Percentiles rank a stretch among this genome's conserved stretches.
phyloP scores from a whole-genome alignment of 1,140 invertebrate genomes.

The Apocrypta bakeri region DNA sequence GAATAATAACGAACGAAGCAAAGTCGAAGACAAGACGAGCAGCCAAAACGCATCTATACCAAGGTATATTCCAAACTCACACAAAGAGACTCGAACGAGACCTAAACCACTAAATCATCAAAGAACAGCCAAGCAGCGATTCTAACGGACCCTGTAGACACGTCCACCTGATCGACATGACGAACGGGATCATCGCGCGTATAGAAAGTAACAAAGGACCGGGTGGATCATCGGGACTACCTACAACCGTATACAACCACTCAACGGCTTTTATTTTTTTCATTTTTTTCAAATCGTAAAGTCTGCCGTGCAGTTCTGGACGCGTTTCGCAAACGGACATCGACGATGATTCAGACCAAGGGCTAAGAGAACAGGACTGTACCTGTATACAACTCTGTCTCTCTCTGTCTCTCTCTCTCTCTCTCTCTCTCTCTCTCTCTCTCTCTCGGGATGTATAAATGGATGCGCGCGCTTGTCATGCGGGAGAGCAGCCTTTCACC shows the following conservation, averaged over 20 bases:
- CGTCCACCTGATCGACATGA: not conserved
- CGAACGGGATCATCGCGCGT: not conserved
- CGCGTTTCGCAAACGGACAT: not conserved
- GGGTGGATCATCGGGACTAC: not conserved
- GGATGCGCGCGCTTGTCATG: not conserved
- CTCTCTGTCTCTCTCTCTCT: no score
- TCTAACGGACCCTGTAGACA: not conserved
- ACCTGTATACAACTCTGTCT: no score
- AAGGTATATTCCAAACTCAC: no score
- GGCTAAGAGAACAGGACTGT: not conserved
- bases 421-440: no score
- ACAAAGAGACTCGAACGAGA: not conserved
- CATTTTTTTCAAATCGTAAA: not conserved
- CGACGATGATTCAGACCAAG: not conserved
- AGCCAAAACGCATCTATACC: not conserved
- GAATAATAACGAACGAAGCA: no score
- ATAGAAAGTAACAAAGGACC: not conserved
- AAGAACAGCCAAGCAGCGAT: not conserved
- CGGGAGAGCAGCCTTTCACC: not conserved
- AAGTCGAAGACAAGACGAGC: not conserved
- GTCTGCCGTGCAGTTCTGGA: not conserved
- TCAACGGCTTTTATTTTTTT: not conserved
- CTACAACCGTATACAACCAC: not conserved
- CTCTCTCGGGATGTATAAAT: not conserved
- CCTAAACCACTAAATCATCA: not conserved